These are phyloP conservation scores for Neolamprologus hecqui DNA, from an alignment of 2,113 vertebrate genomes.

Conservation along the genomic window DNA sequence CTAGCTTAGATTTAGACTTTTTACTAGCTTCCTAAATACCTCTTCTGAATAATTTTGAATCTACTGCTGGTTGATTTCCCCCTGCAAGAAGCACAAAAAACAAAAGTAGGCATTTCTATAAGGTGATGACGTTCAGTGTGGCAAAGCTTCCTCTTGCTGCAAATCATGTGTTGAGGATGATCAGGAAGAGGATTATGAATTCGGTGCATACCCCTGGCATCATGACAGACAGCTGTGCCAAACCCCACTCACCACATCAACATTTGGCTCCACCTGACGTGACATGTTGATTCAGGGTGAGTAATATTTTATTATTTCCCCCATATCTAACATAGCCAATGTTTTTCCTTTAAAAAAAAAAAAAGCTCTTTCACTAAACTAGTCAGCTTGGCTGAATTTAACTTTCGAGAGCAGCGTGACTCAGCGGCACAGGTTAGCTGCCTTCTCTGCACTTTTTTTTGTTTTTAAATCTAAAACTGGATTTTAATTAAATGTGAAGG, in stretches of 20 bases:
- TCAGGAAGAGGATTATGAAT: neutral
- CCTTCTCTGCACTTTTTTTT: neutral
- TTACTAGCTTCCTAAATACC: neutral
- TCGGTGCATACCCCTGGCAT: neutral
- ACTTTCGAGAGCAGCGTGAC: neutral
- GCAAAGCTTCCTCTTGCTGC: neutral
- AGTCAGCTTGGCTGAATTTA: neutral
- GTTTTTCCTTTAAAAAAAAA: neutral
- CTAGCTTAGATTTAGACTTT: neutral
- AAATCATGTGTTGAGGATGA: neutral
- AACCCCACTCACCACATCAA: constrained; percentile 17
- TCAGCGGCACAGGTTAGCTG: neutral
- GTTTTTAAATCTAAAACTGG: neutral
- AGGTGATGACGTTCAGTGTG: neutral
- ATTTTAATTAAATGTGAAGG: neutral
- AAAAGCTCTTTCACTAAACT: neutral
- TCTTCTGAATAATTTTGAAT: neutral
- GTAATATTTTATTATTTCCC: neutral
- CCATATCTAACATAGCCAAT: neutral
- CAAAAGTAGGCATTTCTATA: neutral
- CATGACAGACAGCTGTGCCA: neutral
- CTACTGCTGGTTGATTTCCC: neutral
- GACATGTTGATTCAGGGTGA: constrained; percentile 35
- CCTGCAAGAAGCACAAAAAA: neutral
- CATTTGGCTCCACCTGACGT: constrained; percentile 23